These are phyloP conservation scores for Rhinella marina DNA, from an alignment of 2,797 vertebrate genomes.

Conservation along the genomic window DNA sequence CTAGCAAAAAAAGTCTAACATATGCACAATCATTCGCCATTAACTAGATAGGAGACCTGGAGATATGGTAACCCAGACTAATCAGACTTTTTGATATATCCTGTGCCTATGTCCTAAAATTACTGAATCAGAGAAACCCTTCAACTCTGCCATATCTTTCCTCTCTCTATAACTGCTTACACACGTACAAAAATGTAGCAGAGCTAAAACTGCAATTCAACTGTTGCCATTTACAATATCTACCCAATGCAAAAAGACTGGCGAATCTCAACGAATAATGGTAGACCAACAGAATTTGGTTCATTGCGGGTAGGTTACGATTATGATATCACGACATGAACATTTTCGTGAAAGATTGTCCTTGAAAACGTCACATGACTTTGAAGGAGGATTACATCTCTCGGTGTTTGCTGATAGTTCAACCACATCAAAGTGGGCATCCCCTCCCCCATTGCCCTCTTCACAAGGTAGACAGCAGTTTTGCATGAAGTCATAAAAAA, in stretches of 20 bases:
- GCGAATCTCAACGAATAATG: not conserved
- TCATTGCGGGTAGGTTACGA: not conserved
- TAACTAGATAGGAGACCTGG: not conserved
- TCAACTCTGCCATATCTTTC: too few species aligned
- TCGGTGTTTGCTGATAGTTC: not conserved
- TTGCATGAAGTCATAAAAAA: not conserved
- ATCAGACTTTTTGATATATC: not conserved
- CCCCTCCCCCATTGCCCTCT: not conserved
- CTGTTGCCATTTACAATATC: not conserved
- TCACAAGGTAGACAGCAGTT: not conserved
- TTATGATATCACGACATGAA: not conserved
- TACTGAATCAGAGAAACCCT: too few species aligned
- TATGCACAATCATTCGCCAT: not conserved
- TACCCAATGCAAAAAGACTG: not conserved
- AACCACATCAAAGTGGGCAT: not conserved
- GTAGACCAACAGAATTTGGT: not conserved
- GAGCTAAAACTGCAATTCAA: not conserved
- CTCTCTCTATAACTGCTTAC: too few species aligned
- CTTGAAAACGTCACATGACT: constrained; percentile 4
- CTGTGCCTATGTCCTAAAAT: too few species aligned
- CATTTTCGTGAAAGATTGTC: not conserved
- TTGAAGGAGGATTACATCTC: not conserved
- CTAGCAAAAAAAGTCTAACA: not conserved
- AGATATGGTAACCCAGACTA: not conserved
- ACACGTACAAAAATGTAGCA: not conserved